Conservation (phyloP, 2,888 invertebrate species). For the Aporophyla lueneburgensis region DNA sequence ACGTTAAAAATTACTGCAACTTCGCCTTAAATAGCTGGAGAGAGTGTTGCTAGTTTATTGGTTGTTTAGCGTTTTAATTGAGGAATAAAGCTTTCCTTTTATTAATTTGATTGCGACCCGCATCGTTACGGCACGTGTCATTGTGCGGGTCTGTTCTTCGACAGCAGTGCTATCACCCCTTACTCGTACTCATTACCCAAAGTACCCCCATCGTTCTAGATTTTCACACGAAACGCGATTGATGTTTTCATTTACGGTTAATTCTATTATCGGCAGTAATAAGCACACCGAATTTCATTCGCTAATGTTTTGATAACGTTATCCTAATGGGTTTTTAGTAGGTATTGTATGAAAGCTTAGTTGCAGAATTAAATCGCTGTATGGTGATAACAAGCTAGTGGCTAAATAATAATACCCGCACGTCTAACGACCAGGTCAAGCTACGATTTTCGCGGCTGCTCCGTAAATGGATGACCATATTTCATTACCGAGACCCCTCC, state of each 20-base stretch:
- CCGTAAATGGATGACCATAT: too few species aligned
- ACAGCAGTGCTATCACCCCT: constrained; percentile 79
- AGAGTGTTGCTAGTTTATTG: constrained; percentile 36
- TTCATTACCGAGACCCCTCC: too few species aligned
- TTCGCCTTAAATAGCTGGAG: constrained; percentile 31
- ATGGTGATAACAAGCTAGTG: not conserved
- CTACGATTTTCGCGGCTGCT: too few species aligned
- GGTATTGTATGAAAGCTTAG: constrained; percentile 1
- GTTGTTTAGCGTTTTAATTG: constrained; percentile 50
- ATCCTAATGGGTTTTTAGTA: constrained; percentile 15
- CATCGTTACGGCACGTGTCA: constrained; percentile 78
- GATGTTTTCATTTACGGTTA: constrained; percentile 57
- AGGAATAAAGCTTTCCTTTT: constrained; percentile 58
- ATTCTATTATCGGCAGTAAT: constrained; percentile 41
- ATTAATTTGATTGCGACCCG: constrained; percentile 66
- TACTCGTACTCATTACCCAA: constrained; percentile 71
- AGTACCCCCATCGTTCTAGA: constrained; percentile 85
- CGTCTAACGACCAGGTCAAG: too few species aligned
- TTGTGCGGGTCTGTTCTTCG: constrained; percentile 70
- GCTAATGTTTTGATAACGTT: constrained; percentile 40
- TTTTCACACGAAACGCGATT: constrained; percentile 82
- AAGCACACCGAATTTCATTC: constrained; percentile 37
- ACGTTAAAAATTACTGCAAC: too few species aligned
- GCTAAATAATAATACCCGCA: too few species aligned
- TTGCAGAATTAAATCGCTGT: constrained; percentile 8